A percentile compares a stretch with the other conserved stretches of the same genome.
Conservation (phyloP, 2,113 vertebrate genomes). For the Alouatta palliata region DNA sequence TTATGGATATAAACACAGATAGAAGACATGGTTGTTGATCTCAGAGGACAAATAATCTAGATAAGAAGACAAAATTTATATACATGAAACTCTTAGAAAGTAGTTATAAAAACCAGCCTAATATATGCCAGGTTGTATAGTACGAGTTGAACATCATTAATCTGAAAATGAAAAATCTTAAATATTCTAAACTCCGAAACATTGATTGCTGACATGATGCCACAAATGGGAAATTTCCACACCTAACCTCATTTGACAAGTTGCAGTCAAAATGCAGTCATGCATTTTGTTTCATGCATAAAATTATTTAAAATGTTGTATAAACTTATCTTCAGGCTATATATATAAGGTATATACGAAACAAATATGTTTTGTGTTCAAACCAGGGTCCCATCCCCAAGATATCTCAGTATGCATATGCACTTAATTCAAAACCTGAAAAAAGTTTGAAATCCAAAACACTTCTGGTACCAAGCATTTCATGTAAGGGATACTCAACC, state of each 20-base stretch:
- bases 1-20: conserved; percentile 6
- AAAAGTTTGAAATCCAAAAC: background rate
- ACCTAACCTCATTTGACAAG: background rate
- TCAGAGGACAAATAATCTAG: conserved; percentile 10
- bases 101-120: conserved; percentile 52
- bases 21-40: conserved; percentile 20
- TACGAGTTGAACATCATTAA: background rate
- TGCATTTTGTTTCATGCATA: background rate
- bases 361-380: background rate
- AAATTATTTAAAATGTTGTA: background rate
- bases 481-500: background rate
- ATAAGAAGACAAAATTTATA: conserved; percentile 28
- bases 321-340: background rate
- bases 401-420: background rate
- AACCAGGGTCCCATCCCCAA: background rate
- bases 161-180: background rate
- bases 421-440: background rate
- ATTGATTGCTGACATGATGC: background rate
- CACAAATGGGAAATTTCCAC: background rate
- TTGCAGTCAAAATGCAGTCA: background rate
- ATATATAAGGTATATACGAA: background rate
- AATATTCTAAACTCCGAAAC: background rate
- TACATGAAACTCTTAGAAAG: conserved; percentile 16
- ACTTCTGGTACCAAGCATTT: background rate
- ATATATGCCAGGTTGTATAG: background rate